phyloP scores from a whole-genome alignment of 2,113 vertebrate species.

The Rostratula benghalensis region DNA sequence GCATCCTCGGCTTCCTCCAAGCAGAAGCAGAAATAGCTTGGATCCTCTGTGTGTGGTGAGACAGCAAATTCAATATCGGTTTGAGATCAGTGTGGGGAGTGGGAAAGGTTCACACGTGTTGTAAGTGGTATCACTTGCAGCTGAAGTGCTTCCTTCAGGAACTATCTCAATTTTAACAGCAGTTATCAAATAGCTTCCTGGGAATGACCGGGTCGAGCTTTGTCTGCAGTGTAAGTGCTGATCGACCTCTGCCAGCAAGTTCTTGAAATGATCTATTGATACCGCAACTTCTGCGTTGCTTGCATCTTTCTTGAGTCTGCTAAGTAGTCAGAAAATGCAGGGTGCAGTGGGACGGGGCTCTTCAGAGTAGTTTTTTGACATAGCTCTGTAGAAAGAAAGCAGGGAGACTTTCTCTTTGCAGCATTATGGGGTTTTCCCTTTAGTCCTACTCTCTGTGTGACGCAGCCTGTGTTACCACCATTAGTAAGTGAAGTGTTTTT shows the following conservation, averaged over 20 bases:
- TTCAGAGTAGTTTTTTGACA: neutral
- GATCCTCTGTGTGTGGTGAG: neutral
- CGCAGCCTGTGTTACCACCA: fast-evolving
- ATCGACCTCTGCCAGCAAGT: neutral
- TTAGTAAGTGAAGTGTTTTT: neutral
- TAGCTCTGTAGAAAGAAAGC: neutral
- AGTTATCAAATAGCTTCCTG: neutral
- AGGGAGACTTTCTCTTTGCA: neutral
- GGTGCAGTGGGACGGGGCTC: neutral
- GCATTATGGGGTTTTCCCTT: neutral
- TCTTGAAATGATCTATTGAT: neutral
- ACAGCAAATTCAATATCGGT: neutral
- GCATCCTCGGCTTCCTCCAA: neutral
- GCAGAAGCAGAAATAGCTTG: neutral
- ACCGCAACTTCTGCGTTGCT: neutral
- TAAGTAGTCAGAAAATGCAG: neutral
- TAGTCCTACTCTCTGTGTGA: fast-evolving
- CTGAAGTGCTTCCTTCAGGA: conserved; percentile 2
- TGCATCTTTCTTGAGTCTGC: neutral
- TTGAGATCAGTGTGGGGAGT: neutral
- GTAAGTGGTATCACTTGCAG: neutral
- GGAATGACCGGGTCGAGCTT: neutral
- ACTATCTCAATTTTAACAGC: neutral
- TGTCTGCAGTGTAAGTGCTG: neutral
- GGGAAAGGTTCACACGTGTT: neutral